Base-by-base conservation (phyloP, 1,140 invertebrate genomes). In the Aleiodes sp. region DNA sequence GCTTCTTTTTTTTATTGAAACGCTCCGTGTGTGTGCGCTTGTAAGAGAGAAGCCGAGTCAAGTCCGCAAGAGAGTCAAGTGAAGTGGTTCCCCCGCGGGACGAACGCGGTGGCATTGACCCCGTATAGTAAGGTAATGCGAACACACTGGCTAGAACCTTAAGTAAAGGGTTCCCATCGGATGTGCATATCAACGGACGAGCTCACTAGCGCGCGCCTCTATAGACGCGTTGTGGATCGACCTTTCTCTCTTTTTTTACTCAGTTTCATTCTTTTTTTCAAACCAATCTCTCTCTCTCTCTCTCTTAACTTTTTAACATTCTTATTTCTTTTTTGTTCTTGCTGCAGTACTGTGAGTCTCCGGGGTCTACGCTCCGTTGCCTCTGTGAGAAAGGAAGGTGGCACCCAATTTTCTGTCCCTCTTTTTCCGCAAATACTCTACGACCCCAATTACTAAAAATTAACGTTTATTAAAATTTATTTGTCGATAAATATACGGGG, bases 81-180 rank as follows among this genome's bases (percentile, higher is more conserved):
- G 77, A 80, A 81, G 80, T 78, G 80, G 75, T 75, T 77, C 76
- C 60, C 72, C 75, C 76, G 74, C 76, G 73, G 80, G 31, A 64
- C 31, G 41, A 57, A 65, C 26, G 77, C 79, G 71, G 74, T 81
- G 80, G 80, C 80, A 81, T 81, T 81, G 80, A 81, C 79, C 80
- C 74, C 80, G 79, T 81, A 81, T 81, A 80, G 64, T 80, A 78
- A 81, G 73, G 77, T 81, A 81, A 81, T 81, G 80, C 75, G 80
- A 81, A 80, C 76, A 79, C 2, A 59, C 56, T 59, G 56, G 79
- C 80, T 80, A 79, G 75, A 76, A 59, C 68, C 74, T 73, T 61
- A 65, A 66, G 69, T 64, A 73, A 66, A 68, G 73, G 70, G 62
- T 70, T 70, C 68, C 37, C 68, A 73, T 73, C 63, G 71, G 63